These are phyloP conservation scores for Halisarca cf. caerulea DNA, from an alignment of 37 sponge, comb jelly and placozoan species.

Conservation along the genomic window DNA sequence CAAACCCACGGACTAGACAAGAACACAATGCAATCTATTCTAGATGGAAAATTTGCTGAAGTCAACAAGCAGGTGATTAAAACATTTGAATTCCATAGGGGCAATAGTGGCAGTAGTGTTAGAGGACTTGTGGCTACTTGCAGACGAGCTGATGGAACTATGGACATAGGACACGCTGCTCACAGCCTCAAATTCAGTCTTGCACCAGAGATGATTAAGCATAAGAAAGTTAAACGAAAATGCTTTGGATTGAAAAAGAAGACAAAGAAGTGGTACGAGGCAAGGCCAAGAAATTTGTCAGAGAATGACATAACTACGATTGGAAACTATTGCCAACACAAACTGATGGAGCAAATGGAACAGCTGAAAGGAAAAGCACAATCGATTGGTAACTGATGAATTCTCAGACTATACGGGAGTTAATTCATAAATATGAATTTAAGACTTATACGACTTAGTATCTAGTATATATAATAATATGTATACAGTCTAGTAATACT, in stretches of 20 bases:
- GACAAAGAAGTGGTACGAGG: neutral
- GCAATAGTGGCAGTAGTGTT: neutral
- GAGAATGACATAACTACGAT: no score
- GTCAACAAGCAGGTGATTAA: neutral
- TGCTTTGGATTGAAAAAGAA: neutral
- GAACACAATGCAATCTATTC: neutral
- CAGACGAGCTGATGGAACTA: neutral
- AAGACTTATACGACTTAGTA: no score
- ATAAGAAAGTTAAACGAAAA: neutral
- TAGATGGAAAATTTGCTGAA: neutral
- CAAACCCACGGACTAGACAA: neutral
- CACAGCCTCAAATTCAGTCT: neutral
- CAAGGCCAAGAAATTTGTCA: neutral
- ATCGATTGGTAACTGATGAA: no score
- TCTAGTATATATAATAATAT: no score
- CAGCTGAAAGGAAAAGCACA: no score
- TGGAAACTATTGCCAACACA: no score
- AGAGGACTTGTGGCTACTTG: neutral
- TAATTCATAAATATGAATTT: no score
- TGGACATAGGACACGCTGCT: neutral
- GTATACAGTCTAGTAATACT: no score
- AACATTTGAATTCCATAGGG: neutral
- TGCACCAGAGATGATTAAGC: neutral
- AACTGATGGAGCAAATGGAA: no score
- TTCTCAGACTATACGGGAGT: no score